A percentile compares a stretch with the other conserved stretches of the same genome.
These are phyloP conservation scores for Cyanistes caeruleus DNA, from an alignment of 2,113 vertebrate genomes.

Conservation along the genomic window DNA sequence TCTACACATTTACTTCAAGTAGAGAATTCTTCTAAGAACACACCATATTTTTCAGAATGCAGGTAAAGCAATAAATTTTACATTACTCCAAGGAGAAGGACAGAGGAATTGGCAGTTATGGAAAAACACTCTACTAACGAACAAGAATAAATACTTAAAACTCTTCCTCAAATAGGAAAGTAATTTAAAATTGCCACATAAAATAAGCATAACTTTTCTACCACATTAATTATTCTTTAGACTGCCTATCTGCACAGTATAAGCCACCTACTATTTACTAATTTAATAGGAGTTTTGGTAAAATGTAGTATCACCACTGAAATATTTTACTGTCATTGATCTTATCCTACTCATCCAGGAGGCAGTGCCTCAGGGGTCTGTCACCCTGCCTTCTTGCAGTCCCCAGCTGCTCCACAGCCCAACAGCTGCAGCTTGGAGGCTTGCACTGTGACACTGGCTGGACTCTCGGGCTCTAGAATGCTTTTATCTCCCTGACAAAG, in stretches of 20 bases:
- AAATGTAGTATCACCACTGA: background rate
- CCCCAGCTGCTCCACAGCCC: background rate
- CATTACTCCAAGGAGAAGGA: background rate
- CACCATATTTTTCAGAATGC: background rate
- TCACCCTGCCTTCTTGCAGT: background rate
- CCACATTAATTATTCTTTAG: background rate
- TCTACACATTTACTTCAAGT: background rate
- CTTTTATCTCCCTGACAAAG: conserved; percentile 77
- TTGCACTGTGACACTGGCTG: background rate
- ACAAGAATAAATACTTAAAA: background rate
- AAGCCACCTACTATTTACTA: background rate
- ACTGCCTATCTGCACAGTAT: background rate
- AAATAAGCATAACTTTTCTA: background rate
- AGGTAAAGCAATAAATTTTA: background rate
- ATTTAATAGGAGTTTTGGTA: background rate
- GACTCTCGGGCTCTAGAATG: conserved; percentile 54
- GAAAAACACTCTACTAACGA: background rate
- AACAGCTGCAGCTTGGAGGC: conserved; percentile 39
- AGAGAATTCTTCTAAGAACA: background rate
- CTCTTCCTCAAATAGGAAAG: background rate
- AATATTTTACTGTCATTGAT: background rate
- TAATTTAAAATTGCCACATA: background rate
- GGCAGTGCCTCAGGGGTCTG: background rate
- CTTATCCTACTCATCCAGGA: background rate
- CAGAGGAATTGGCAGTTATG: background rate